Evolutionary conservation across 2,888 invertebrate genomes (phyloP).

Genomic region (Xestia sexstrigata): DNA sequence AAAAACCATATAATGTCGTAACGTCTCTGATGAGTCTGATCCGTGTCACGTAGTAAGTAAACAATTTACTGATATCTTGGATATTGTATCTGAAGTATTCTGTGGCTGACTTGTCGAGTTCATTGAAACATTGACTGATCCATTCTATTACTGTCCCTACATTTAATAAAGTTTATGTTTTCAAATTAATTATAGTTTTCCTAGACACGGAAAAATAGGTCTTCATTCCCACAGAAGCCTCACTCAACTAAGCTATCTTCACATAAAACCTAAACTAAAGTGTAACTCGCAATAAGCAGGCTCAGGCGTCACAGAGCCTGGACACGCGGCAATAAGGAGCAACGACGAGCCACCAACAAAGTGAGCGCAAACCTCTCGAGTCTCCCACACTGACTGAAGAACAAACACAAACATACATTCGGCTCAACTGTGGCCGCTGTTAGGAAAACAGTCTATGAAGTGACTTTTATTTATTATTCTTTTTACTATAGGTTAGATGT

Average conservation of each 20-base stretch:
- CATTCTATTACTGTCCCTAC: not conserved
- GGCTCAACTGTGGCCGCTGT: slow-evolving; percentile 35
- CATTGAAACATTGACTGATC: not conserved
- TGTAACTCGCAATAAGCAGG: not conserved
- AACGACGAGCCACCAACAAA: slow-evolving; percentile 33
- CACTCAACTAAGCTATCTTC: not conserved
- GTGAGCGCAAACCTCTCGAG: slow-evolving; percentile 44
- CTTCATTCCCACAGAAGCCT: not conserved
- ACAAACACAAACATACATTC: slow-evolving; percentile 62
- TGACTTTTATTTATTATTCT: slow-evolving; percentile 24
- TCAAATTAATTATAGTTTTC: not conserved
- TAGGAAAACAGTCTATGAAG: slow-evolving; percentile 34
- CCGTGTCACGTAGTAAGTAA: not conserved
- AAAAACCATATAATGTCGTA: not conserved
- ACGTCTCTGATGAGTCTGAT: not conserved
- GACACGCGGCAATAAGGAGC: slow-evolving; percentile 12
- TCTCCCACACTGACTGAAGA: slow-evolving; percentile 57
- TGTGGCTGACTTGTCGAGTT: not conserved
- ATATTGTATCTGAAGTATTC: not conserved
- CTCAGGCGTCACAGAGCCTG: slow-evolving; percentile 18
- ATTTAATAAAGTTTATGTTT: not conserved
- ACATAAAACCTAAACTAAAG: not conserved
- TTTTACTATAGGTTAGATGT: not conserved
- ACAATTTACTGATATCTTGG: not conserved
- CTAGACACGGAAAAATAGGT: not conserved